phyloP scores from a whole-genome alignment of 2,113 vertebrate genomes.

The Tylochromis polylepis region DNA sequence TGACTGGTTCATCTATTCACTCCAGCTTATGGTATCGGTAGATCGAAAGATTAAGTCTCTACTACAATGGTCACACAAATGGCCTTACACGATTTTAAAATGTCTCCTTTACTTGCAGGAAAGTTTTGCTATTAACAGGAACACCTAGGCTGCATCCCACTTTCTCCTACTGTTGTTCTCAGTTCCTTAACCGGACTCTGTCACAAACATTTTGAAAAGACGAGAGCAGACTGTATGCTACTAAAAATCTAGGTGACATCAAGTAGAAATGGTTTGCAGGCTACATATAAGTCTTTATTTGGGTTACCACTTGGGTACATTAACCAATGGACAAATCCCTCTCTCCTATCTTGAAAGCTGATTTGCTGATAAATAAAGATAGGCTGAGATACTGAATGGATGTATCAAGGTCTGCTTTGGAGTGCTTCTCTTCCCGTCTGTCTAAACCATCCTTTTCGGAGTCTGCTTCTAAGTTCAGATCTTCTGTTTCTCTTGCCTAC shows the following conservation, averaged over 20 bases:
- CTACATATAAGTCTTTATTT: neutral
- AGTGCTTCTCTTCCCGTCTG: neutral
- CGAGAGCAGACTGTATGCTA: neutral
- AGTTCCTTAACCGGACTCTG: no score
- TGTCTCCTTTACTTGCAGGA: fast-evolving
- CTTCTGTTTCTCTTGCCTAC: neutral
- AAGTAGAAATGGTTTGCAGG: neutral
- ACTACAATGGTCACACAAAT: neutral
- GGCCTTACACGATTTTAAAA: neutral
- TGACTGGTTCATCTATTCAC: neutral
- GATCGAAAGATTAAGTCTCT: neutral
- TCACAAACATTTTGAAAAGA: no score
- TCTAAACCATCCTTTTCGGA: neutral
- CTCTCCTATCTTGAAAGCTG: no score
- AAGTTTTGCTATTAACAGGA: no score
- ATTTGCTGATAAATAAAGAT: neutral
- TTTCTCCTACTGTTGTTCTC: no score
- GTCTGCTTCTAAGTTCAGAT: neutral
- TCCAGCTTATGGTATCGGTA: neutral
- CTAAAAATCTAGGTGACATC: neutral
- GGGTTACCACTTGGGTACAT: no score
- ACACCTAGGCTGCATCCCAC: no score
- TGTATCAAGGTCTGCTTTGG: neutral
- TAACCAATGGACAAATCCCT: neutral
- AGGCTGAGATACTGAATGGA: neutral